Percentiles rank a stretch among this genome's conserved stretches.
These are phyloP conservation scores for Drosophila lacertosa DNA, from an alignment of 1,140 invertebrate species.

Conservation along the genomic window DNA sequence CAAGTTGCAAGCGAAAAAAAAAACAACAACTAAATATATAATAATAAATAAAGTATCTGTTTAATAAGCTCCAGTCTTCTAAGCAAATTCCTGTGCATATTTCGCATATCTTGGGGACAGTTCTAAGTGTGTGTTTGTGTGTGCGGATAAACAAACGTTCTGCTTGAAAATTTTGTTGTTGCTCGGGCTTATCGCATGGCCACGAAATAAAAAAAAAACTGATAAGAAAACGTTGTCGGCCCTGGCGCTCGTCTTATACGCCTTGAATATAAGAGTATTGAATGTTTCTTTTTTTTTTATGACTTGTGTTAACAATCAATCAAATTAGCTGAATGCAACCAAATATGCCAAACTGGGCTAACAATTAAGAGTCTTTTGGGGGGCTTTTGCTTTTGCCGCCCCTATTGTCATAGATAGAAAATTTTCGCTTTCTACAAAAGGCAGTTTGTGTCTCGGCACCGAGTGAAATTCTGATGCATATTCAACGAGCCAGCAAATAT, in stretches of 20 bases:
- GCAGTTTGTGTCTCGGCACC: too few species aligned
- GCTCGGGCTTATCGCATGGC: conserved; percentile 26
- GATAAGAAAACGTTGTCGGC: conserved; percentile 61
- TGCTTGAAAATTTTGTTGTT: conserved; percentile 18
- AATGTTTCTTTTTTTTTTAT: not conserved
- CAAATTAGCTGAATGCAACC: conserved; percentile 11
- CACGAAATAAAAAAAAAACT: conserved; percentile 6
- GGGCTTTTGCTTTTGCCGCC: not conserved
- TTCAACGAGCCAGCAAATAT: conserved; percentile 23
- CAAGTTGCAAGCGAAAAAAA: not conserved
- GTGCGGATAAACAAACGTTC: conserved; percentile 35
- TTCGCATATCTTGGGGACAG: conserved; percentile 15
- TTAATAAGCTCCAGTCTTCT: conserved; percentile 1
- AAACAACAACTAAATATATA: not conserved
- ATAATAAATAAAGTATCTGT: not conserved
- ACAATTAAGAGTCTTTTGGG: conserved; percentile 14
- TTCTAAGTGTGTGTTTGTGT: conserved; percentile 5
- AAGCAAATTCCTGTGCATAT: conserved; percentile 9
- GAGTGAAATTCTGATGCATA: conserved; percentile 34
- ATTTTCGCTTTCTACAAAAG: conserved; percentile 10
- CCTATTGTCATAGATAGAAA: not conserved
- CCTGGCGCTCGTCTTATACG: conserved; percentile 17
- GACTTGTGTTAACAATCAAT: conserved; percentile 13
- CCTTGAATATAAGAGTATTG: not conserved
- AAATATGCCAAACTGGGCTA: not conserved